Conservation (phyloP, 2,888 invertebrate species). For the Tipula confusa region DNA sequence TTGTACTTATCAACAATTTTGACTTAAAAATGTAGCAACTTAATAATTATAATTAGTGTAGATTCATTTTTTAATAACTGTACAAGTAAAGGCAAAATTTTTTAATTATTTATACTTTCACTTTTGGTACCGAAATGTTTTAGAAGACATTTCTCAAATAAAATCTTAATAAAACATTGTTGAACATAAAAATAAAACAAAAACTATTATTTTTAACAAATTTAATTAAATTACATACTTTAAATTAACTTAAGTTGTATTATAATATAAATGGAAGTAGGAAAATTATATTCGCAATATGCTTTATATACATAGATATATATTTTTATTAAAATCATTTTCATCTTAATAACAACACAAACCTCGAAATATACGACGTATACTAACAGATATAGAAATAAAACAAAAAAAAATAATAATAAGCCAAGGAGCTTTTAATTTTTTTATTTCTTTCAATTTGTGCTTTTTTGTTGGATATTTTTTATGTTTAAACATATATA, state of each 20-base stretch:
- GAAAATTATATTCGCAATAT: neutral
- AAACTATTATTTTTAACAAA: neutral
- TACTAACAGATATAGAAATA: neutral
- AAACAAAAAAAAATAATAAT: neutral
- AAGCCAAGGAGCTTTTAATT: neutral
- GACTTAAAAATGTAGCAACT: too few species aligned
- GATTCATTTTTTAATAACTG: too few species aligned
- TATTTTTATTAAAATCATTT: neutral
- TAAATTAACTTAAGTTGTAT: neutral
- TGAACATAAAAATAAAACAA: neutral
- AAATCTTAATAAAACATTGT: neutral
- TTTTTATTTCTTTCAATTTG: neutral
- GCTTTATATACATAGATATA: too few species aligned
- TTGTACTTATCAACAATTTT: too few species aligned
- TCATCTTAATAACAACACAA: neutral
- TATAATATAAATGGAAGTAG: neutral
- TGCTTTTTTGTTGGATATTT: neutral
- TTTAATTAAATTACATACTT: neutral
- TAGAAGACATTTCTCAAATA: neutral
- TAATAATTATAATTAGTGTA: too few species aligned
- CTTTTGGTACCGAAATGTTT: too few species aligned
- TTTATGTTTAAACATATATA: neutral
- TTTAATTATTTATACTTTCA: too few species aligned
- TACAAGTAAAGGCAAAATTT: too few species aligned
- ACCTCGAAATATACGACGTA: neutral